Conservation (phyloP, 1,140 invertebrate species). For the Zaprionus inermis region DNA sequence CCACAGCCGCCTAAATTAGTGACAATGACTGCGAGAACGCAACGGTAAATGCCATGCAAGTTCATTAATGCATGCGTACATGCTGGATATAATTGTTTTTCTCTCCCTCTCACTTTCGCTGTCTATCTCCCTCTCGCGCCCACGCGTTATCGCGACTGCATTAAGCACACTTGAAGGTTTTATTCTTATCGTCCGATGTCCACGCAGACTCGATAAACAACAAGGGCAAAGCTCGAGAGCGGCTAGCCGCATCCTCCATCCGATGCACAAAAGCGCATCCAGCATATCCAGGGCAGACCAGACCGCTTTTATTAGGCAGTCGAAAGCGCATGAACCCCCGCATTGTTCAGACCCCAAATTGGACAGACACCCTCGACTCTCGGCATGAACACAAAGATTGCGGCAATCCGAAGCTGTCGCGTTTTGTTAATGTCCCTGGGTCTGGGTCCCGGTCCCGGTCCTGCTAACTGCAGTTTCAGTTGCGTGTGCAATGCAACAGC, state of each 20-base stretch:
- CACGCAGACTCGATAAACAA: constrained; percentile 59
- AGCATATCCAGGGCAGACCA: constrained; percentile 32
- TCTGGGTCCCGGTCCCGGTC: not conserved
- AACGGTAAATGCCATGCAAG: constrained; percentile 23
- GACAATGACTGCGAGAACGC: constrained; percentile 33
- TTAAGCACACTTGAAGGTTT: constrained; percentile 58
- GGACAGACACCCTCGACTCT: constrained; percentile 4
- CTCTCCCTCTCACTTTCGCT: not conserved
- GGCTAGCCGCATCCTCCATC: constrained; percentile 14
- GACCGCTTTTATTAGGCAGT: constrained; percentile 45
- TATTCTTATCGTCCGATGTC: constrained; percentile 66
- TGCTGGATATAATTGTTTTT: constrained; percentile 7
- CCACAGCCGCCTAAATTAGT: constrained; percentile 47
- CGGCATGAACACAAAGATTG: constrained; percentile 10
- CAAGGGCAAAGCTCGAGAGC: constrained; percentile 15
- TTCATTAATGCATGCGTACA: constrained; percentile 10
- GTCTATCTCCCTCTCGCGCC: not conserved
- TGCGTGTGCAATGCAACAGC: constrained; percentile 22
- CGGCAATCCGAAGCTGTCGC: constrained; percentile 27
- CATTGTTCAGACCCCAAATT: constrained; percentile 35
- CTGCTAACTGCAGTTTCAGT: constrained; percentile 26
- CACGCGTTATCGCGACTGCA: constrained; percentile 1
- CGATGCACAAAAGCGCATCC: constrained; percentile 58
- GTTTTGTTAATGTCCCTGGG: constrained; percentile 36
- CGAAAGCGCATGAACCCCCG: constrained; percentile 32